phyloP scores from a whole-genome alignment of 2,113 vertebrate genomes.

The Pandion haliaetus region DNA sequence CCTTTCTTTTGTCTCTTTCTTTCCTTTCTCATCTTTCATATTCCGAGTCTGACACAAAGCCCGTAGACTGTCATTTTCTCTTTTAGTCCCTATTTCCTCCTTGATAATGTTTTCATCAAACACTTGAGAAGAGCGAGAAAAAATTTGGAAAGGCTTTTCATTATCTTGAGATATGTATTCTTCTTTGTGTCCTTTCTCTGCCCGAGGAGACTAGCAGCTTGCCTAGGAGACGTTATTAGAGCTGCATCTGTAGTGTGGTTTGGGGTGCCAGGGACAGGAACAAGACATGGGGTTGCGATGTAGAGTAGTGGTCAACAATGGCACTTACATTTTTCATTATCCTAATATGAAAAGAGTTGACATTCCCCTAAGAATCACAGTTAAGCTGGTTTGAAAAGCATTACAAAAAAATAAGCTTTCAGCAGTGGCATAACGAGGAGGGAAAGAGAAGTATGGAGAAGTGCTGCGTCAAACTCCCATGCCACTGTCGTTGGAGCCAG shows the following conservation, averaged over 20 bases:
- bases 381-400: not conserved
- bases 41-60: not conserved
- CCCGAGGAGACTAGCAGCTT: not conserved
- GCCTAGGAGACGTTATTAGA: not conserved
- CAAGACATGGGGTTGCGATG: rapidly evolving
- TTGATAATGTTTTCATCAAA: not conserved
- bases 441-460: not conserved
- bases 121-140: not conserved
- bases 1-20: not conserved
- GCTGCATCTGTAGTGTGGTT: not conserved
- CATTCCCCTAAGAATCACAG: not conserved
- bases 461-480: rapidly evolving
- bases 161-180: not conserved
- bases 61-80: not conserved
- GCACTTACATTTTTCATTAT: not conserved
- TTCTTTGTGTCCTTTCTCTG: not conserved
- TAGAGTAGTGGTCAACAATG: not conserved
- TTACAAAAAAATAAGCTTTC: not conserved
- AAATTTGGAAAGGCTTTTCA: not conserved
- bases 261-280: not conserved
- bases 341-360: not conserved
- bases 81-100: not conserved
- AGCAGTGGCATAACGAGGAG: not conserved
- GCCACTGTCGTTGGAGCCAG: rapidly evolving
- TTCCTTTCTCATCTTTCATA: constrained; percentile 13